Conservation (phyloP, 2,113 vertebrate genomes). For the Pachycephala philippinensis region DNA sequence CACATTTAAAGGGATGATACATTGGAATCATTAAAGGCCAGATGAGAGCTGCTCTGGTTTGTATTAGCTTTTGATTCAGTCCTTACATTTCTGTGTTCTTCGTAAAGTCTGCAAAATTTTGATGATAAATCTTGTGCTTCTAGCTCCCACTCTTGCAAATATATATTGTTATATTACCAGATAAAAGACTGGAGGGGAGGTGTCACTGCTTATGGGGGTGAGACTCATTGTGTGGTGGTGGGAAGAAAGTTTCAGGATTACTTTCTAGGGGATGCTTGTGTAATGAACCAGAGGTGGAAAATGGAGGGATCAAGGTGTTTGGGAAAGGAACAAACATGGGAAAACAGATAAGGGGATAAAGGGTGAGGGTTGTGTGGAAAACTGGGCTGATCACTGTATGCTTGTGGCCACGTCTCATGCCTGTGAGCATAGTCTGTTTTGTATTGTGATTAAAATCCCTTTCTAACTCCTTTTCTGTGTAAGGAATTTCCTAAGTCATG, state of each 20-base stretch:
- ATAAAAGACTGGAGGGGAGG: neutral
- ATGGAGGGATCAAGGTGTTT: neutral
- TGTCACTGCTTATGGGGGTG: accelerated
- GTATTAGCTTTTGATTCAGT: neutral
- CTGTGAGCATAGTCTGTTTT: neutral
- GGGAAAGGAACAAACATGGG: neutral
- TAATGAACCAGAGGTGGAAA: neutral
- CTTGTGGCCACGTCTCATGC: neutral
- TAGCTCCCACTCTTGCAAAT: neutral
- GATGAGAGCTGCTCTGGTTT: neutral
- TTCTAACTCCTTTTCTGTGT: neutral
- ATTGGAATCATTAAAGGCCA: neutral
- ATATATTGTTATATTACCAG: neutral
- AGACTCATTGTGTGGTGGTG: neutral
- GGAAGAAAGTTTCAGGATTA: neutral
- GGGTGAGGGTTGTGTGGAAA: accelerated
- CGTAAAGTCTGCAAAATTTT: neutral
- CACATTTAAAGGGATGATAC: neutral
- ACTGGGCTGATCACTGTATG: neutral
- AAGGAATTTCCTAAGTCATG: neutral
- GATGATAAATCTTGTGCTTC: neutral
- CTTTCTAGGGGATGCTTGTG: neutral
- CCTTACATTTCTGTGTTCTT: neutral
- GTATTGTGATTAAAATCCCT: neutral
- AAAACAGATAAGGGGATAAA: neutral